Evolutionary conservation across 2,888 invertebrate genomes (phyloP), one percentile per base, ranked within the genome.

Genomic region (Lithosia quadra): DNA sequence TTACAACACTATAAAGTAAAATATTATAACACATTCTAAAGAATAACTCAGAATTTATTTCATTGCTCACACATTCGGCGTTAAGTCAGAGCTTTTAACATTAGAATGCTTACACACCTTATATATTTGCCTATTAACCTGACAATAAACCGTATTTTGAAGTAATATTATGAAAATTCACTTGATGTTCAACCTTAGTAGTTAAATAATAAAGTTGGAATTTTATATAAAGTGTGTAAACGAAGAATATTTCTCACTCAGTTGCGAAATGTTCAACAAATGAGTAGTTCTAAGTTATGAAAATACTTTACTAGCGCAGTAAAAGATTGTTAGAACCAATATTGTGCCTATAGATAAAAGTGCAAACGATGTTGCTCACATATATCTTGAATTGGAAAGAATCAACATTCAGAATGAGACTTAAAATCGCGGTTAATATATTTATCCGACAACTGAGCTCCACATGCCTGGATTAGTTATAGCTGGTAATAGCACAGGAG

Each of bases 251-350:
- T 82, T 84, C 77, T 74, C 82, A 84, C 76, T 73, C 56, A 63
- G 68, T 73, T 78, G 82, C 78, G 77, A 85, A 83, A 80, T 74
- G 75, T 55, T 71, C 73, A 74, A 78, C 72, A 78, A 82, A 73
- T 59, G 56, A 73, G 75, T 13, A 10, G 33, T 34, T 59, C 58
- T 64, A 58, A 63, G 68, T 67, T 73, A 72, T 76, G 71, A 70
- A 63, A 66, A 64, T 67, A 65, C 58, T 34, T 13, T 64, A 60
- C 58, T 34, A 13, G 53, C 4, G 33, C 15, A 33, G 58, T 59
- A 34, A 59, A n/a, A n/a, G 2, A n/a, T 59, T n/a, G 58, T 11
- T 59, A n/a, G 58, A n/a, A 34, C n/a, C 22, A 56, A 56, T 56
- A 56, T 21, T 56, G 11, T 24, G 43, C 18, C 0, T 43, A 43